Evolutionary conservation across 2,797 vertebrate species (phyloP), one percentile per base, ranked within the genome.

Genomic region (Silurus lanzhouensis): DNA sequence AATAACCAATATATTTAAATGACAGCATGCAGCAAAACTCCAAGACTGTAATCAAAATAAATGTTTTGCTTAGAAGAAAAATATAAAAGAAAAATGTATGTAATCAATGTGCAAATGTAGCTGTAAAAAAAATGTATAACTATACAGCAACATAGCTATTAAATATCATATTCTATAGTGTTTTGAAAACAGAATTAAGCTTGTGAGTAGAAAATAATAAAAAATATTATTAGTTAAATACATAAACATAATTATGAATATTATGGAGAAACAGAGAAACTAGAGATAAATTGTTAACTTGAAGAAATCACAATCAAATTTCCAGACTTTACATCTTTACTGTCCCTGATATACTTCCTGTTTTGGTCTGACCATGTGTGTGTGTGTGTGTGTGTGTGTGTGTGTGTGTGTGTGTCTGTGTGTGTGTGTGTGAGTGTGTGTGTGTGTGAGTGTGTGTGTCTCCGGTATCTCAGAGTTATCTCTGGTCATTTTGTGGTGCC

Each of bases 391-490:
- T 38, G 66, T 68, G 66, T 68, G 67, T 20, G 7, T 70, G 67
- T 70, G 38, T 70, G 31, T 70, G 27, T 31, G 66, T 68, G 66
- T 38, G 66, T 82, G 38, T 76, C 38, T 71, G 25, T 55, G 57
- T 19, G 13, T 22, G 19, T 61, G 55, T 48, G 75, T 70, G 20
- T 15, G 3, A 13, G 55, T 63, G 31, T 61, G 19, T 57, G 57
- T 61, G 12, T 44, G 66, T 46, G 20, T 46, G 48, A 15, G 15
- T 25, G 15, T 31, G 13, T 58, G 38, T 38, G 38, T 46, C 58
- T 67, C 48, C 25, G n/a, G 31, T 81, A 82, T 88, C 74, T 84
- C 38, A 75, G 48, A 74, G 46, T 46, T 70, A 78, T 86, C 75
- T 66, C 22, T 82, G 64, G 84, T 82, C n/a, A 55, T 85, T 70